Base-by-base conservation (phyloP, 1,140 invertebrate species). In the Drusus annulatus region DNA sequence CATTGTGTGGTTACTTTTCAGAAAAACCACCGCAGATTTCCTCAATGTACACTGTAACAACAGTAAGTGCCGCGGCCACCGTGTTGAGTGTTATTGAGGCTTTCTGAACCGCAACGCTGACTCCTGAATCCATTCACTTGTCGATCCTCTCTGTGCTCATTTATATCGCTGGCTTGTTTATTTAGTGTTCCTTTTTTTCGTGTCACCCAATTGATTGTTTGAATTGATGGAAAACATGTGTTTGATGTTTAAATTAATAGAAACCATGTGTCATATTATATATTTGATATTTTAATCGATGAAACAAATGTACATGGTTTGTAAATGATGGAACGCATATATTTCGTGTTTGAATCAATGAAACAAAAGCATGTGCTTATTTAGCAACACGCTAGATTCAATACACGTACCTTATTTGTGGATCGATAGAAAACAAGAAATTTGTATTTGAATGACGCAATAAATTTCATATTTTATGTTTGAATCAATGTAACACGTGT, bases 21-120 rank as follows among this genome's bases (percentile, higher is more conserved):
- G 82, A 83, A 81, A 83, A 81, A 81, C 82, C 62, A 79, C 79
- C 25, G 82, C 79, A 69, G 82, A 83, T 81, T 83, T 83, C 75
- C 82, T 79, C 69, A 83, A 79, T 83, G 77, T 81, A 56, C 79
- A 81, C 77, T 79, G 69, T 83, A 83, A 83, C 78, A 79, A 81
- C 76, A 83, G 82, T 83, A 83, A 83, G 82, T 83, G 76, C 50
- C 16, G 10, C 68, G n/a, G 62, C 62, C 62, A n/a, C 28, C 54
- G 28, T 58, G 54, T 69, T 23, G 45, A 23, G 68, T 79, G 65
- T 60, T 51, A 76, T 76, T 77, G 75, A 77, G 75, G 75, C 75
- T 25, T 51, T 77, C 75, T 77, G 75, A 45, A 63, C 58, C n/a
- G 15, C 21, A 52, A 31, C 19, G 50, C 71, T 5, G 21, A 25